Base-by-base conservation (phyloP, 2,888 invertebrate species). In the Pseudeuparius sepicola region DNA sequence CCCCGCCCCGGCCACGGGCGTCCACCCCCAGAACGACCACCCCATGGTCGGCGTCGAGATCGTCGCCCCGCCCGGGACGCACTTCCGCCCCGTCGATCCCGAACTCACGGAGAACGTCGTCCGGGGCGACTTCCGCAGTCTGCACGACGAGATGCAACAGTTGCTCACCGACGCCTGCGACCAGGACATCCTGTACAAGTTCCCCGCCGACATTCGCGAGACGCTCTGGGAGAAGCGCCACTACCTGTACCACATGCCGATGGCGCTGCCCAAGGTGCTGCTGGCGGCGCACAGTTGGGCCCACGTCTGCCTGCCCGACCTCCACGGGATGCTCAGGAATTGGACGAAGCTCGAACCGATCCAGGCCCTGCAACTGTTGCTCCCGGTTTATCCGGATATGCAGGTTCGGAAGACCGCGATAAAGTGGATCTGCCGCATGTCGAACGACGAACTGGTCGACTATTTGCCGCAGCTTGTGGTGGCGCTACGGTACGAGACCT, bases 371-470 rank as follows among this genome's bases (percentile, higher is more conserved):
- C 89, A 96, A 58, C 66, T 98, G 34, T 68, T 98, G 34, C 63
- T 97, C 43, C 96, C 97, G 14, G 86, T 89, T 88, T 97, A 92
- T 64, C 92, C 96, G 1, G 96, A 98, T 60, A 72, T 77, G 41
- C 79, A 78, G 55, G 89, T 97, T 1, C 76, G 98, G 14, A 73
- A 75, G 49, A 73, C 78, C 49, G 96, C 96, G 2, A 81, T 94
- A 0, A 68, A 72, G 28, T 82, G 92, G 73, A 75, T 97, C 41
- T 69, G 75, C 26, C 70, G 71, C 9, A 73, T 93, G 59, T 75
- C 80, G 2, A 83, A 82, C 50, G 94, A 94, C 59, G 89, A 90
- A 52, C 63, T 98, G 24, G 81, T 87, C 18, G 86, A 92, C 55
- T 87, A 88, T 57, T 65, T 97, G 51, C 96, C 97, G 2, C 97